Conservation (phyloP, 2,797 vertebrate genomes). For the Gallinago solitaria region DNA sequence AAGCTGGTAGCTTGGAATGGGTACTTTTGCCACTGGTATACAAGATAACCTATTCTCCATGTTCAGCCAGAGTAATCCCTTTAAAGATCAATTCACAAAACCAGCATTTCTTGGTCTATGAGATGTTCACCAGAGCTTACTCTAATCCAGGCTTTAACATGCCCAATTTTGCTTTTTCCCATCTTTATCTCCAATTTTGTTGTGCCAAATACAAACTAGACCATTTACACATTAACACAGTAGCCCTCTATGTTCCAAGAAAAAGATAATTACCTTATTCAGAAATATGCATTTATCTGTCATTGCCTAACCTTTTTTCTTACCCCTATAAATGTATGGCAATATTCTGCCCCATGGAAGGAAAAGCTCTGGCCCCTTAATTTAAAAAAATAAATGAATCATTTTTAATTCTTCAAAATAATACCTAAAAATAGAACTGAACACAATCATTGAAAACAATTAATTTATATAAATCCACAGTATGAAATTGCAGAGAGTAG, state of each 20-base stretch:
- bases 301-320: background rate
- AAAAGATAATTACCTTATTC: background rate
- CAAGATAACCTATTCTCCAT: background rate
- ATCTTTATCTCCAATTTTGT: background rate
- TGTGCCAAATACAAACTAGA: background rate
- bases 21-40: no score
- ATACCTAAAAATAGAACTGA: background rate
- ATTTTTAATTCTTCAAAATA: background rate
- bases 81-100: background rate
- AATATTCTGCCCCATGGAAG: background rate
- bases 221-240: background rate
- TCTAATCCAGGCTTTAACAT: background rate
- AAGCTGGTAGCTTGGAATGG: background rate
- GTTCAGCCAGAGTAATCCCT: background rate
- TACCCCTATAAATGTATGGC: background rate
- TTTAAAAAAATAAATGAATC: background rate
- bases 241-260: background rate
- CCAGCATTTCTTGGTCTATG: background rate
- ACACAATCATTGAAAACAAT: background rate
- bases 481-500: constrained; percentile 22
- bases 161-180: background rate
- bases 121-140: background rate
- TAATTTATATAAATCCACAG: background rate
- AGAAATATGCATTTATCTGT: background rate
- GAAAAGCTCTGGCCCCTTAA: background rate